phyloP scores from a whole-genome alignment of 2,113 vertebrate species.

The Trematocara variabile region DNA sequence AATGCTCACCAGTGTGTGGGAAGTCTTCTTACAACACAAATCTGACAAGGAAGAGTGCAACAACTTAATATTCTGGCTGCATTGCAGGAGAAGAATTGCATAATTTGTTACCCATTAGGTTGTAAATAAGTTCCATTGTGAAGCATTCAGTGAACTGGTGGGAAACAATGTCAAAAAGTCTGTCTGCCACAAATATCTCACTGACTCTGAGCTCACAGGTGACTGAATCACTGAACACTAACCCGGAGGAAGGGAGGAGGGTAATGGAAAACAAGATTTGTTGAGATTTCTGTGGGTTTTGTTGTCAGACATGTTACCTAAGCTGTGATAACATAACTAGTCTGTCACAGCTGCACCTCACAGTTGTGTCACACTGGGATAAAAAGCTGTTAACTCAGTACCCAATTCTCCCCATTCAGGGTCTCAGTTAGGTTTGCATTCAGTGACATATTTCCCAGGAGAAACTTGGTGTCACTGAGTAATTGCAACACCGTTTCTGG shows the following conservation, averaged over 20 bases:
- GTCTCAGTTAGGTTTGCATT: not conserved
- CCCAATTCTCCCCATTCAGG: not conserved
- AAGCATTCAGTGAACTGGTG: not conserved
- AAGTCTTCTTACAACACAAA: not conserved
- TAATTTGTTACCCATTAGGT: slow-evolving; percentile 13
- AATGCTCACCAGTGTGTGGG: not conserved
- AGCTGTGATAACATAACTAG: not conserved
- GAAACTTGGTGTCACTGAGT: not conserved
- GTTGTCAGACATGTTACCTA: not conserved
- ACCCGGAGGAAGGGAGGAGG: not conserved
- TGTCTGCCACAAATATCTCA: not conserved
- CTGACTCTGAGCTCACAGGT: not conserved
- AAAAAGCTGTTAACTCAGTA: not conserved
- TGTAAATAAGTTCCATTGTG: slow-evolving; percentile 11
- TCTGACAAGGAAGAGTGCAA: slow-evolving; percentile 9
- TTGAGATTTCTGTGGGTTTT: not conserved
- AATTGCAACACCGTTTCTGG: not conserved
- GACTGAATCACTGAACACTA: not conserved
- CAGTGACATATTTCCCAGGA: not conserved
- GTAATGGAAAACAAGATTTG: not conserved
- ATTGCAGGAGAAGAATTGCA: not conserved
- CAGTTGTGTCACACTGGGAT: not conserved
- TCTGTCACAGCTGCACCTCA: not conserved
- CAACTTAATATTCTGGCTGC: slow-evolving; percentile 20
- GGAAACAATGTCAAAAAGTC: slow-evolving; percentile 9